Conservation (phyloP, 1,140 invertebrate genomes). For the Cephus cinctus region DNA sequence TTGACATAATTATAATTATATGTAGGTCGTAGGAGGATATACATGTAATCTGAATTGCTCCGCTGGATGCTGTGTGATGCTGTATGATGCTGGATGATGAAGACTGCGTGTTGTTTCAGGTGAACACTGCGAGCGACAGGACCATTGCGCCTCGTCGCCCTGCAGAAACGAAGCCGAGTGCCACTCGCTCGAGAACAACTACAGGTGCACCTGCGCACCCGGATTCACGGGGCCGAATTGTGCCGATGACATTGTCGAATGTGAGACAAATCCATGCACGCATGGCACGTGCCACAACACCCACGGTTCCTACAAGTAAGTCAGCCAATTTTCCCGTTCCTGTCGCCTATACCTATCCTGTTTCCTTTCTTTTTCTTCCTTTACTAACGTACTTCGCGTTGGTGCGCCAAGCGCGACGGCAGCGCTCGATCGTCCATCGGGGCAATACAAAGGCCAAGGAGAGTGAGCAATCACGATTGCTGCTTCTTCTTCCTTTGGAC, state of each 20-base stretch:
- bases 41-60: no score
- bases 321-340: no score
- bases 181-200: constrained; percentile 69
- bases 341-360: constrained; percentile 1
- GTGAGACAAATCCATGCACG: constrained; percentile 72
- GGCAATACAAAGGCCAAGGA: no score
- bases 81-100: no score
- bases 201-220: constrained; percentile 79
- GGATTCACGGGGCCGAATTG: constrained; percentile 87
- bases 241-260: constrained; percentile 88
- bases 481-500: no score
- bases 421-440: no score
- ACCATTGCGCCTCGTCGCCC: constrained; percentile 84
- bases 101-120: constrained; percentile 65
- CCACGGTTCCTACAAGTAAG: constrained; percentile 87
- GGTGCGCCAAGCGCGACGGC: no score
- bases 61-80: no score
- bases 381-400: neutral
- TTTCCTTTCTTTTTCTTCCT: neutral
- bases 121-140: constrained; percentile 80
- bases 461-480: no score
- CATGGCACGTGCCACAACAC: constrained; percentile 85
- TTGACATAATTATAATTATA: no score
- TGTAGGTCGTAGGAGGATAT: no score
- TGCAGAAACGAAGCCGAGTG: constrained; percentile 87